phyloP scores from a whole-genome alignment of 2,888 invertebrate species.

The Malthinus flaveolus region DNA sequence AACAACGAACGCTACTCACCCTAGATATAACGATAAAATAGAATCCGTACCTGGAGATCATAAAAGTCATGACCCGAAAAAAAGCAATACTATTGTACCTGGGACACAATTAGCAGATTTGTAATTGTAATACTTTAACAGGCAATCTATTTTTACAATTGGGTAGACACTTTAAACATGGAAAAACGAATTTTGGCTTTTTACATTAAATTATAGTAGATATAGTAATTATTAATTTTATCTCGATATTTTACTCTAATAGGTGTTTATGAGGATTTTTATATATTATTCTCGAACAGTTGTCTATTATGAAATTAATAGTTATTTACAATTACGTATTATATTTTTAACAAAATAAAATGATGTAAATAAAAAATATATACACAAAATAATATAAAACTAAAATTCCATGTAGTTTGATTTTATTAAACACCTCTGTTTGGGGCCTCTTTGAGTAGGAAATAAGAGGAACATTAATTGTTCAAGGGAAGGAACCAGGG shows the following conservation, averaged over 20 bases:
- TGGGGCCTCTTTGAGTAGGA: no score
- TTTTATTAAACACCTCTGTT: no score
- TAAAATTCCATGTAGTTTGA: no score
- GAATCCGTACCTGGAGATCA: slow-evolving; percentile 49
- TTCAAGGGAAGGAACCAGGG: no score
- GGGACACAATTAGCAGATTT: slow-evolving; percentile 12
- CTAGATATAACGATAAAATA: slow-evolving; percentile 41
- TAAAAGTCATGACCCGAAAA: slow-evolving; percentile 52
- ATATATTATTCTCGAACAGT: not conserved
- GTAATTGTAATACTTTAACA: not conserved
- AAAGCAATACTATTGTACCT: slow-evolving; percentile 51
- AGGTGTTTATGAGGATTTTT: no score
- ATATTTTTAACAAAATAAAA: no score
- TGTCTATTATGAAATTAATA: not conserved
- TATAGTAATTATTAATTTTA: not conserved
- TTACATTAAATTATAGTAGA: not conserved
- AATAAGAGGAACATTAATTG: no score
- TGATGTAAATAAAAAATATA: no score
- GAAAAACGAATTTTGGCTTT: not conserved
- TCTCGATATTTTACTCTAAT: not conserved
- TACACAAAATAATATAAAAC: no score
- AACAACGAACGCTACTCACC: slow-evolving; percentile 19
- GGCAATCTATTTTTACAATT: not conserved
- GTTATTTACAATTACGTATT: no score
- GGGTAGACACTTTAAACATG: not conserved